phyloP scores from a whole-genome alignment of 2,797 vertebrate genomes.

The Rhodeus uyekii region DNA sequence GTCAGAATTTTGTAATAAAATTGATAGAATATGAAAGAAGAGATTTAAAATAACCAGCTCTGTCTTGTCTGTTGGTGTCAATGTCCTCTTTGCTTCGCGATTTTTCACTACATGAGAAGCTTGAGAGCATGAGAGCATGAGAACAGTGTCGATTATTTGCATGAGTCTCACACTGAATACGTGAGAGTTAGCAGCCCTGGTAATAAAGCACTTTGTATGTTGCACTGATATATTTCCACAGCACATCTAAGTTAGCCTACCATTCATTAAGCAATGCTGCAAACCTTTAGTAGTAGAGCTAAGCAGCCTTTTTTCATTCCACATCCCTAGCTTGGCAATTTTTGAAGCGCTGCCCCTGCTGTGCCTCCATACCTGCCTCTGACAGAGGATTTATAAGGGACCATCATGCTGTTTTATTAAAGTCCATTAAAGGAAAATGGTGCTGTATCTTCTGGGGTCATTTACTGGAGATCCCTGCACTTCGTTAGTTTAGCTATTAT shows the following conservation, averaged over 20 bases:
- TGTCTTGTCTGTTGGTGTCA: too few species aligned
- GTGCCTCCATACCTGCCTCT: slow-evolving; percentile 28
- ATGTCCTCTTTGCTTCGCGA: too few species aligned
- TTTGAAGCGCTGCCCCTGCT: slow-evolving; percentile 32
- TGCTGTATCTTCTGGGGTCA: slow-evolving; percentile 76
- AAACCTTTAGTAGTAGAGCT: not conserved
- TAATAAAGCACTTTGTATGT: slow-evolving; percentile 48
- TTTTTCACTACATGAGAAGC: too few species aligned
- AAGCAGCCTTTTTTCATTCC: slow-evolving; percentile 36
- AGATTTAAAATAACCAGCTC: too few species aligned
- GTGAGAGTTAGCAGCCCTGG: too few species aligned
- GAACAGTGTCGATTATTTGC: not conserved
- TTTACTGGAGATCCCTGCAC: slow-evolving; percentile 69
- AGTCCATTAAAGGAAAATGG: slow-evolving; percentile 54
- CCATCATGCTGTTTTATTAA: slow-evolving; percentile 49
- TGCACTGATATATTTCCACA: slow-evolving; percentile 38
- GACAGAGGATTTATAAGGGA: slow-evolving; percentile 41
- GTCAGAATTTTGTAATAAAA: too few species aligned
- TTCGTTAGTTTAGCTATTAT: slow-evolving; percentile 52
- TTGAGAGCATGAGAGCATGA: too few species aligned
- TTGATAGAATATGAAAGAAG: too few species aligned
- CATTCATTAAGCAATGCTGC: slow-evolving; percentile 45
- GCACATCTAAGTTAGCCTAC: slow-evolving; percentile 37
- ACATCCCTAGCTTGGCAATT: slow-evolving; percentile 26
- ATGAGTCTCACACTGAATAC: not conserved